A percentile compares a stretch with the other conserved stretches of the same genome.
Conservation (phyloP, 2,888 invertebrate genomes). For the Clunio marinus region DNA sequence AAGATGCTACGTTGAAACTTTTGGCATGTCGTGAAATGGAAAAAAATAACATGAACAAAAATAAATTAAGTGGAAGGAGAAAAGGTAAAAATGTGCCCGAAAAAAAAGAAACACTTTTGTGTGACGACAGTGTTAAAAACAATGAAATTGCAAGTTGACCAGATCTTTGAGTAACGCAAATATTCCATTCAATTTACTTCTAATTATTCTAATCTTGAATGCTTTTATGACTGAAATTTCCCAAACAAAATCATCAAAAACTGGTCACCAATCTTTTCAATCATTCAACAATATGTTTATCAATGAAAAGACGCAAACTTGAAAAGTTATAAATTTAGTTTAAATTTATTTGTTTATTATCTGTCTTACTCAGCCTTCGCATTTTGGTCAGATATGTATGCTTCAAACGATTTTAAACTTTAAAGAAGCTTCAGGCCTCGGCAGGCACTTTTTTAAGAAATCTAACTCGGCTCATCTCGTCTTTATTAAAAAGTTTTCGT, state of each 20-base stretch:
- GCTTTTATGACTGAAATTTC: neutral
- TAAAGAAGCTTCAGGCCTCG: too few relatives aligned
- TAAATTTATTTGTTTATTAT: too few relatives aligned
- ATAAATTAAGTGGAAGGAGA: slow-evolving; percentile 1
- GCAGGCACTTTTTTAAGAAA: neutral
- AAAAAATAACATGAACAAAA: too few relatives aligned
- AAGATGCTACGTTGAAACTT: neutral
- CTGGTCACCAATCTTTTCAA: neutral
- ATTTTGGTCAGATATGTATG: neutral
- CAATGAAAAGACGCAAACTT: too few relatives aligned
- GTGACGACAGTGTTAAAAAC: neutral
- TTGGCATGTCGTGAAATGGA: neutral
- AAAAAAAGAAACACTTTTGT: neutral
- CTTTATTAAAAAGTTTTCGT: too few relatives aligned
- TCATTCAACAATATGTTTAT: neutral
- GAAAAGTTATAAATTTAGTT: too few relatives aligned
- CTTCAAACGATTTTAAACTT: too few relatives aligned
- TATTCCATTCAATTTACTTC: neutral
- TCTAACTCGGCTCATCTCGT: too few relatives aligned
- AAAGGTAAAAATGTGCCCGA: slow-evolving; percentile 3
- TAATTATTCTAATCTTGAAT: neutral
- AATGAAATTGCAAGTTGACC: neutral
- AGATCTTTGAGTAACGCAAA: neutral
- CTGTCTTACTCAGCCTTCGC: too few relatives aligned
- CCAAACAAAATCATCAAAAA: neutral